phyloP scores from a whole-genome alignment of 2,113 vertebrate genomes.

The Limanda limanda region DNA sequence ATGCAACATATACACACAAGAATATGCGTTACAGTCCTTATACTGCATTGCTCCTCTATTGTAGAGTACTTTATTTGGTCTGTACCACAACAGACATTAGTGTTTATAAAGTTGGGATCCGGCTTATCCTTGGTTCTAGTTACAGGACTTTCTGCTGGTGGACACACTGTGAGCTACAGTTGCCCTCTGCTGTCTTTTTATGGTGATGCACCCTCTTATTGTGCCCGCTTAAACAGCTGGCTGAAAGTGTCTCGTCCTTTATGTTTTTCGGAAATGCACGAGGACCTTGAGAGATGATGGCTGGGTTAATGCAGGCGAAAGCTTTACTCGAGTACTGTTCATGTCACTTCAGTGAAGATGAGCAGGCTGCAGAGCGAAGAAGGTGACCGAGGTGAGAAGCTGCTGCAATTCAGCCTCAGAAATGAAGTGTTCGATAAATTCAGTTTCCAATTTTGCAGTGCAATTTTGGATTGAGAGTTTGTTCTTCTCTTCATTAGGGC shows the following conservation, averaged over 20 bases:
- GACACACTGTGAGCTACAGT: slow-evolving; percentile 33
- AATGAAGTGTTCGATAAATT: no score
- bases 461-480: no score
- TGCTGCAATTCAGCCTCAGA: no score
- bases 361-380: background rate
- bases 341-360: background rate
- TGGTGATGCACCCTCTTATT: slow-evolving; percentile 49
- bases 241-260: background rate
- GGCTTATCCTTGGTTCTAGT: background rate
- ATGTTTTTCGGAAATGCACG: background rate
- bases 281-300: background rate
- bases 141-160: background rate
- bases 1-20: background rate
- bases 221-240: background rate
- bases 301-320: background rate
- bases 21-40: background rate
- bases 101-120: background rate
- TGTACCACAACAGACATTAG: background rate
- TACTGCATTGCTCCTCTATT: background rate
- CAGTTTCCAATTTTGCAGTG: no score
- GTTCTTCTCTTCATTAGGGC: no score
- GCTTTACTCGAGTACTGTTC: background rate
- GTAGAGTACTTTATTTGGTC: background rate
- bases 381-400: no score
- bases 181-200: slow-evolving; percentile 61